These are phyloP conservation scores for Stenolophus ochropezus DNA, from an alignment of 2,888 invertebrate species.

Conservation along the genomic window DNA sequence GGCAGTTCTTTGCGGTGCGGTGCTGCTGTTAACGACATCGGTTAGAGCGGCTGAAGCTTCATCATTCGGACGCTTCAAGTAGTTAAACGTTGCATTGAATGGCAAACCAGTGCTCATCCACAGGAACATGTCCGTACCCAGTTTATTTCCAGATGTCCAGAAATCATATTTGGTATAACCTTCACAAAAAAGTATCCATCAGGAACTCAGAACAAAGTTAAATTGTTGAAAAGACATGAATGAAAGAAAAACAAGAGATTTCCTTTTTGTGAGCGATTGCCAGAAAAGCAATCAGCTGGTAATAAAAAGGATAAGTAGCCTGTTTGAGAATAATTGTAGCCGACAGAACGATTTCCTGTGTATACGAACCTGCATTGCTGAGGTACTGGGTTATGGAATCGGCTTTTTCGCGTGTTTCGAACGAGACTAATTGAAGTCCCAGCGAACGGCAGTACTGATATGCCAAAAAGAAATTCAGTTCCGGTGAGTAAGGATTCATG, in stretches of 20 bases:
- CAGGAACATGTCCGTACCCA: conserved; percentile 90
- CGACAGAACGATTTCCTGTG: conserved; percentile 9
- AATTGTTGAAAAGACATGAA: too few species aligned
- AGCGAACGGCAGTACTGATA: conserved; percentile 92
- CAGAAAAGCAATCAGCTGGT: neutral
- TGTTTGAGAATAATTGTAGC: neutral
- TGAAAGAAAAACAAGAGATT: neutral
- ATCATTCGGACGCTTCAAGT: conserved; percentile 78
- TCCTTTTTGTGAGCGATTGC: neutral
- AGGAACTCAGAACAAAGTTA: too few species aligned
- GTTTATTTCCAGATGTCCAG: conserved; percentile 92
- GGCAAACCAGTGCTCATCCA: conserved; percentile 94
- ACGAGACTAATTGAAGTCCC: conserved; percentile 88
- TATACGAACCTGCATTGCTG: conserved; percentile 82
- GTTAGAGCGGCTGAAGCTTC: conserved; percentile 64
- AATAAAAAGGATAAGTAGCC: neutral
- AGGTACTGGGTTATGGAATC: conserved; percentile 89
- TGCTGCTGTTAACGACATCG: conserved; percentile 82
- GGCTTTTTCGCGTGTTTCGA: conserved; percentile 91
- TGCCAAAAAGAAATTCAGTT: conserved; percentile 89
- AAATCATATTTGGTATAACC: conserved; percentile 88
- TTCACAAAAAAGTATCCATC: conserved; percentile 64
- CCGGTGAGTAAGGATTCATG: conserved; percentile 91
- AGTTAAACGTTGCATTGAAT: conserved; percentile 92
- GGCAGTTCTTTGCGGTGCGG: conserved; percentile 86